Evolutionary conservation across 2,113 vertebrate species (phyloP), one percentile per base, ranked within the genome.

Genomic region (Carollia perspicillata): DNA sequence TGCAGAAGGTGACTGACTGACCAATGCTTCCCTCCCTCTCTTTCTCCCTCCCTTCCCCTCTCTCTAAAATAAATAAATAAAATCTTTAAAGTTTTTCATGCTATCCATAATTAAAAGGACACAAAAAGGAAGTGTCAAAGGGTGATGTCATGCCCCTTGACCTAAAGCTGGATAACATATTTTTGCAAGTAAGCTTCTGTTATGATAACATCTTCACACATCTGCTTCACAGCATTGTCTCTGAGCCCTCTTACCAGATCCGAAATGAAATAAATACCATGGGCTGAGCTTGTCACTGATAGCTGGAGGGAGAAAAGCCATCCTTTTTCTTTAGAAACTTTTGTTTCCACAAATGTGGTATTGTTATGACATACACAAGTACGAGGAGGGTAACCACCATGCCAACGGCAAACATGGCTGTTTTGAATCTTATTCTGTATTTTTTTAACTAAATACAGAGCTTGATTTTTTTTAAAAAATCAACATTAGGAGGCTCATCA

Each of bases 341-440:
- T 69, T 84, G 95, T 78, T 90, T 80, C 66, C 81, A 79, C 26
- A 28, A 12, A 53, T 22, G 63, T 65, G 17, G 47, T 28, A 47
- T 85, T 42, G 47, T 89, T 44, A 88, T 22, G 88, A 94, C 77
- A 89, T 2, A 42, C 72, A 40, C 0, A 0, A 40, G 14, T 49
- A 51, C 30, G 30, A 35, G 20, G 30, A 87, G 81, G 53, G 37
- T 35, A 47, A 37, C 1, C 1, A 89, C 55, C 95, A 55, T 1
- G 5, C 91, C 83, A 74, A 96, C 3, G 74, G 90, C 90, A 95
- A 97, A 95, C 88, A 95, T 92, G 94, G 90, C 80, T 97, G 95
- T 83, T 92, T n/a, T 8, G 42, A 84, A 63, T 49, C 44, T 53
- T 75, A 85, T 17, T 92, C 91, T 94, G 18, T 18, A 44, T 65